Percentiles rank a stretch among this genome's conserved stretches.
Conservation (phyloP, 2,113 vertebrate species). For the Megaceryle maxima region DNA sequence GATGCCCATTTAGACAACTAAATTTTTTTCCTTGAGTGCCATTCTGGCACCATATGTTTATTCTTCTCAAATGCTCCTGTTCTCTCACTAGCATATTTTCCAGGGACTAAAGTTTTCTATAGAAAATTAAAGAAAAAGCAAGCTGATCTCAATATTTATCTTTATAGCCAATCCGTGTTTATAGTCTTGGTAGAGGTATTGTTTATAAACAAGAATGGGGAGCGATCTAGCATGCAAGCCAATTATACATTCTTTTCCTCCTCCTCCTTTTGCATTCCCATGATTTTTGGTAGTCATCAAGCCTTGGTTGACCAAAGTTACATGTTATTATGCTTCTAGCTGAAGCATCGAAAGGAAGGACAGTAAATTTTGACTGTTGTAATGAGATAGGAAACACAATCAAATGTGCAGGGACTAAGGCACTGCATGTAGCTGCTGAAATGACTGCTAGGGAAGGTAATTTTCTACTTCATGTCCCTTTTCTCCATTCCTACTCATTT, state of each 20-base stretch:
- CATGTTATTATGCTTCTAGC: neutral
- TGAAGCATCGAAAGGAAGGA: neutral
- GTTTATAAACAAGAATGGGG: neutral
- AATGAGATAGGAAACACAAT: constrained; percentile 23
- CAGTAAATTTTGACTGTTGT: constrained; percentile 29
- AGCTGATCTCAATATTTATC: neutral
- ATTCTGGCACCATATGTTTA: neutral
- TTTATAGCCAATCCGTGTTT: neutral
- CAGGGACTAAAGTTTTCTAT: neutral
- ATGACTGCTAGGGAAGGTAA: constrained; percentile 8
- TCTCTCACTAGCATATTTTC: neutral
- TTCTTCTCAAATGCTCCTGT: neutral
- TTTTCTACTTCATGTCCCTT: constrained; percentile 34
- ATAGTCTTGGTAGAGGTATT: neutral
- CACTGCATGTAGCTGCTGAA: neutral
- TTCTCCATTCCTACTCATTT: constrained; percentile 20
- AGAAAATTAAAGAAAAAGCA: neutral
- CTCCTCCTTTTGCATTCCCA: neutral
- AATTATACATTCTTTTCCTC: neutral
- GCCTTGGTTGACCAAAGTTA: neutral
- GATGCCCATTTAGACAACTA: neutral
- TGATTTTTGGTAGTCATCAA: neutral
- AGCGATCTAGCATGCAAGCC: neutral
- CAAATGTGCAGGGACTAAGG: neutral
- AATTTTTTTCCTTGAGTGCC: neutral